Evolutionary conservation across 2,797 vertebrate species (phyloP), one percentile per base, ranked within the genome.

Genomic region (Pempheris klunzingeri): DNA sequence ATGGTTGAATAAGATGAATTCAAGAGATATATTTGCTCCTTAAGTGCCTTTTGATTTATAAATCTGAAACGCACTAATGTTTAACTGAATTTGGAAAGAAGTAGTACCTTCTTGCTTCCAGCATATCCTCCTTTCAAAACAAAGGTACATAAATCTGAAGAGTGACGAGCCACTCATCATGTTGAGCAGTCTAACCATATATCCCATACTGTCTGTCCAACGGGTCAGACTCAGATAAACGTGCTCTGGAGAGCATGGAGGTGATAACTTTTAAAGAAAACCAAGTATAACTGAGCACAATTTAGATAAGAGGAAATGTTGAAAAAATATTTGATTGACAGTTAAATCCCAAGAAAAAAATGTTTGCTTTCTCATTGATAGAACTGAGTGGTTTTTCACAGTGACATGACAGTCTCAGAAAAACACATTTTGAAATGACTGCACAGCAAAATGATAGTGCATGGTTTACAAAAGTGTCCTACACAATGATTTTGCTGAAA

Each of bases 1-100:
- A 59, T 43, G 62, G 53, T 65, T 44, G 26, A 64, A 69, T 50
- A 32, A 13, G 63, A 71, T 59, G 28, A 57, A 71, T 78, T 62
- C 38, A 54, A 43, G 64, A 71, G 60, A 57, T 24, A 46, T 53
- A 72, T 58, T 36, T 34, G 66, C 43, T 71, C 46, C 46, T 74
- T 68, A 68, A 68, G 61, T 61, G 58, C 43, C 54, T 15, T n/a
- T 17, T 61, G 44, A 83, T 65, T 34, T 17, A 68, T 44, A 9
- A 26, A 54, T 71, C 32, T 58, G 54, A 81, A 58, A 62, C 59
- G 34, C 26, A 50, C 60, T 52, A 43, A 4, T 13, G 63, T 63
- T 66, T 5, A 17, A 32, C 65, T 54, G 50, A 24, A 49, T 78
- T 63, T 63, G 30, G 10, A 71, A 32, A 62, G 55, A 55, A 13